Conservation (phyloP, 2,888 invertebrate genomes). For the Caenorhabditis sp. region DNA sequence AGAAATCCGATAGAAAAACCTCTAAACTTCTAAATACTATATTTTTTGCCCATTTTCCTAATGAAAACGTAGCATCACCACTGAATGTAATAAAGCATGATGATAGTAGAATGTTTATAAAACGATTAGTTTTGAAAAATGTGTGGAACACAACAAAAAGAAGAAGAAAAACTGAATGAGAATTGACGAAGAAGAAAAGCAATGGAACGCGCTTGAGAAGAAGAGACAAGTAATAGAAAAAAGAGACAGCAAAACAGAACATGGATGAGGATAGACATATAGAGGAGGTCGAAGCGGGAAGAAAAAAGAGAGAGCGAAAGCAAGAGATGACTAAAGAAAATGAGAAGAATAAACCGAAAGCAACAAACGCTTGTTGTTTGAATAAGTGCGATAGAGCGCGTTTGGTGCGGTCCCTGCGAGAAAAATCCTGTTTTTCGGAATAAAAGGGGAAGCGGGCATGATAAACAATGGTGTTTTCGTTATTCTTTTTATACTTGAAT, state of each 20-base stretch:
- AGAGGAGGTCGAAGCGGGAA: neutral
- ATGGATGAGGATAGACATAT: neutral
- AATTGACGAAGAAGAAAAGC: neutral
- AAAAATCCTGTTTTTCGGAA: neutral
- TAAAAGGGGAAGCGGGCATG: neutral
- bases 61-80: no score
- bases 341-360: no score
- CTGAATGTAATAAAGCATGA: neutral
- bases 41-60: no score
- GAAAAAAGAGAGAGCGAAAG: neutral
- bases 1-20: no score
- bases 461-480: neutral
- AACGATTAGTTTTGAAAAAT: constrained; percentile 6
- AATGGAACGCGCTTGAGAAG: neutral
- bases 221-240: constrained; percentile 7
- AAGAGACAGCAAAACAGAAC: constrained; percentile 2
- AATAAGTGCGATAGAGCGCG: neutral
- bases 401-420: neutral
- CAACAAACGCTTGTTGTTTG: neutral
- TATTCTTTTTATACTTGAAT: no score
- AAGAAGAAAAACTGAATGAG: constrained; percentile 9
- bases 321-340: no score
- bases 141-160: constrained; percentile 1
- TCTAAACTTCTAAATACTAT: no score
- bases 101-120: neutral